Evolutionary conservation across 2,797 vertebrate genomes (phyloP).

Genomic region (Falco rusticolus): DNA sequence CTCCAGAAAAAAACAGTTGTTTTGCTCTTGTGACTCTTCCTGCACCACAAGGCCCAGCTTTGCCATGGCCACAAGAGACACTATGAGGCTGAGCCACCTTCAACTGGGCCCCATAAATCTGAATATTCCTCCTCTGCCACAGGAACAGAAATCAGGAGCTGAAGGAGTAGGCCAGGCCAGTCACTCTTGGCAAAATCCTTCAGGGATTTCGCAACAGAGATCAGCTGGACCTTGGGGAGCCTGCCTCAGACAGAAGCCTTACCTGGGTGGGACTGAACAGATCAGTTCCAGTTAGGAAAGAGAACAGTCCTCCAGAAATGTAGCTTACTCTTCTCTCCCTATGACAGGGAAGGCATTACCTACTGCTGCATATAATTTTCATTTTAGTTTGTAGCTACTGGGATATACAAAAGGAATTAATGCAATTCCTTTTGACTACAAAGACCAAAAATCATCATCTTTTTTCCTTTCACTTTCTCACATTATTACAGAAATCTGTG

Average conservation of each 20-base stretch:
- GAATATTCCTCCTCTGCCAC: not conserved
- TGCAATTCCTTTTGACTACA: not conserved
- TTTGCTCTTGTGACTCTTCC: not conserved
- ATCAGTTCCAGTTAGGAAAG: not conserved
- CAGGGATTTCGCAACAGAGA: not conserved
- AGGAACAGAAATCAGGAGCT: not conserved
- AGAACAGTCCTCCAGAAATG: not conserved
- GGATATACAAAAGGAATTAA: not conserved
- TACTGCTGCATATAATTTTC: not conserved
- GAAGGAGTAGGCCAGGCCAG: not conserved
- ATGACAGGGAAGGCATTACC: not conserved
- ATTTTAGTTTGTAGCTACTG: not conserved
- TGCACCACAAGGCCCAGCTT: not conserved
- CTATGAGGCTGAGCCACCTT: not conserved
- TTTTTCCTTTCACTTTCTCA: not conserved
- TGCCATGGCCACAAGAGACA: not conserved
- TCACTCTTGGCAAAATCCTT: not conserved
- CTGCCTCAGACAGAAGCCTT: not conserved
- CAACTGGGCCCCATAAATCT: not conserved
- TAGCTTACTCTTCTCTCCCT: not conserved
- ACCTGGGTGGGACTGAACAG: not conserved
- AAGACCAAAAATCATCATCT: not conserved
- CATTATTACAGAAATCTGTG: constrained; percentile 2
- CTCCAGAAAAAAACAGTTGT: not conserved
- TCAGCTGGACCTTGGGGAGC: not conserved